Percentiles rank a stretch among this genome's conserved stretches.
phyloP scores from a whole-genome alignment of 2,113 vertebrate genomes.

The Dasyurus viverrinus region DNA sequence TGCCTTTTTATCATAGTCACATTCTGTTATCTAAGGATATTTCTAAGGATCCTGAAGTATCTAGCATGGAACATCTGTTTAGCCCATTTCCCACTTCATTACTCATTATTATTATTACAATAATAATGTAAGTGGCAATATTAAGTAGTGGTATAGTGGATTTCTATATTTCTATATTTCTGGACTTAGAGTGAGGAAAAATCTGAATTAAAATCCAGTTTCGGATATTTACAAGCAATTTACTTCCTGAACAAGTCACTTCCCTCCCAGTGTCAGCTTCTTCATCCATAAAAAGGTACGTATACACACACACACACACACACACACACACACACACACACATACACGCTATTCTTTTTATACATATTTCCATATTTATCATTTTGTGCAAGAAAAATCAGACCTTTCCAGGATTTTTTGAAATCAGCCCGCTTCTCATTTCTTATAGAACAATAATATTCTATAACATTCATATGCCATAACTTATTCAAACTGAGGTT shows the following conservation, averaged over 20 bases:
- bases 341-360: neutral
- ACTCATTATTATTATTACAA: conserved; percentile 29
- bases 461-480: too few species aligned
- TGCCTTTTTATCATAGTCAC: neutral
- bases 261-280: neutral
- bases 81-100: neutral
- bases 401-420: too few species aligned
- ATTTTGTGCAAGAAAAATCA: too few species aligned
- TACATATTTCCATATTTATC: too few species aligned
- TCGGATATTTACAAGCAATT: neutral
- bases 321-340: neutral
- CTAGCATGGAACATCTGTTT: neutral
- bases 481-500: neutral
- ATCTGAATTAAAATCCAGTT: neutral
- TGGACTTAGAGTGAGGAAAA: neutral
- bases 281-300: neutral
- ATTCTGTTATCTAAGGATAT: neutral
- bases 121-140: neutral
- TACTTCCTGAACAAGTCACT: neutral
- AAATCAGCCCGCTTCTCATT: too few species aligned
- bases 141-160: neutral
- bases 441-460: too few species aligned
- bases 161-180: too few species aligned
- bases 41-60: neutral
- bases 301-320: too few species aligned